phyloP scores from a whole-genome alignment of 2,113 vertebrate genomes.

The Aplodontia rufa region DNA sequence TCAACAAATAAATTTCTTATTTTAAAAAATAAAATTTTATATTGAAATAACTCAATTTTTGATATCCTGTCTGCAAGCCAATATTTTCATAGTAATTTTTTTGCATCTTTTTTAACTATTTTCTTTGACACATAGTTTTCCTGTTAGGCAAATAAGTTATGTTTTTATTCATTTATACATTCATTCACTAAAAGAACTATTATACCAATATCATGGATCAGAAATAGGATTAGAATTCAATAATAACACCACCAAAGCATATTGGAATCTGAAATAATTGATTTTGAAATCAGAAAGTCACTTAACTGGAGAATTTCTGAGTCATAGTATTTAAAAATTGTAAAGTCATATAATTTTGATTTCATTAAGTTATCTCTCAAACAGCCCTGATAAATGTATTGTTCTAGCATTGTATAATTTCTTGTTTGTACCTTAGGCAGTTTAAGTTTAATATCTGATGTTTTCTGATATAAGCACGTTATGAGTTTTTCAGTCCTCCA shows the following conservation, averaged over 20 bases:
- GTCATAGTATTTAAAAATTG: not conserved
- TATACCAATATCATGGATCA: not conserved
- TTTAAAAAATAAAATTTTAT: no score
- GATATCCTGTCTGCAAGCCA: not conserved
- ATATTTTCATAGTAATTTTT: not conserved
- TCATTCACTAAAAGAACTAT: not conserved
- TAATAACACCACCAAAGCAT: not conserved
- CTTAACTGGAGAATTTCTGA: not conserved
- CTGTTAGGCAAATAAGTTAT: not conserved
- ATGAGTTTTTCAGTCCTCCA: no score
- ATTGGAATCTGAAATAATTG: not conserved
- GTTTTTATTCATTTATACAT: not conserved
- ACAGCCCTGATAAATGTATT: no score
- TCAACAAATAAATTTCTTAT: no score
- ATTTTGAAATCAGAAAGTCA: not conserved
- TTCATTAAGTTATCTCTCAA: not conserved
- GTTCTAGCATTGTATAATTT: not conserved
- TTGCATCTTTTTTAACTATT: not conserved
- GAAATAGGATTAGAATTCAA: not conserved
- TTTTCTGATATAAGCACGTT: not conserved
- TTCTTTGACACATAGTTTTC: not conserved
- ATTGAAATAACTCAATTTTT: not conserved
- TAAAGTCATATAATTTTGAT: not conserved
- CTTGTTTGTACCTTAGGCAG: not conserved
- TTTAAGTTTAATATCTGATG: not conserved